Evolutionary conservation across 2,888 invertebrate species (phyloP).

Genomic region (Unio pictorum): DNA sequence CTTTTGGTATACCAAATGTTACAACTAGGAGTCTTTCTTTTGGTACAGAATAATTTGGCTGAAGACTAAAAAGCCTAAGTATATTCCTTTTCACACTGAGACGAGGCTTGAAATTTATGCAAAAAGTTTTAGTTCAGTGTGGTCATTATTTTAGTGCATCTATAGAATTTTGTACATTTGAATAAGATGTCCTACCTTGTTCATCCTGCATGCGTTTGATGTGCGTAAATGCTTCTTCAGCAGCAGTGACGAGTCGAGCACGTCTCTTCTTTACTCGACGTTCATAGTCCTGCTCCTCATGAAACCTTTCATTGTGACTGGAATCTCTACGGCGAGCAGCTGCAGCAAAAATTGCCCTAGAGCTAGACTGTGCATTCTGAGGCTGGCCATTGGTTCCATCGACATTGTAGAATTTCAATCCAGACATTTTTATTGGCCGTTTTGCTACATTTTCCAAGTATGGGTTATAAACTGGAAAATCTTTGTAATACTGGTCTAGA

Average conservation of each 20-base stretch:
- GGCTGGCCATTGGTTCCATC: conserved; percentile 76
- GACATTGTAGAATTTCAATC: conserved; percentile 93
- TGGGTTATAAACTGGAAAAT: conserved; percentile 97
- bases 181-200: conserved; percentile 69
- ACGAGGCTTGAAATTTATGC: no score
- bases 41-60: no score
- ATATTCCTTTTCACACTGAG: no score
- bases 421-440: conserved; percentile 57
- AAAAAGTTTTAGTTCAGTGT: neutral
- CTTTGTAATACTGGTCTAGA: conserved; percentile 92
- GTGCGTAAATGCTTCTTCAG: conserved; percentile 98
- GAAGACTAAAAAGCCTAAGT: no score
- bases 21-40: no score
- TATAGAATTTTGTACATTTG: neutral
- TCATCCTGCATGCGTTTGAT: conserved; percentile 85
- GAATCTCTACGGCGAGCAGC: conserved; percentile 89
- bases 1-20: no score
- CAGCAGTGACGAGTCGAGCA: conserved; percentile 91
- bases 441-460: conserved; percentile 75
- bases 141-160: neutral
- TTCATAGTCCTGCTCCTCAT: conserved; percentile 98
- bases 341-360: conserved; percentile 74
- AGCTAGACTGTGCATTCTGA: conserved; percentile 56
- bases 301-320: conserved; percentile 94
- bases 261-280: conserved; percentile 90